A percentile compares a stretch with the other conserved stretches of the same genome.
phyloP scores from a whole-genome alignment of 2,888 invertebrate species.

The Drosophila setosimentum region DNA sequence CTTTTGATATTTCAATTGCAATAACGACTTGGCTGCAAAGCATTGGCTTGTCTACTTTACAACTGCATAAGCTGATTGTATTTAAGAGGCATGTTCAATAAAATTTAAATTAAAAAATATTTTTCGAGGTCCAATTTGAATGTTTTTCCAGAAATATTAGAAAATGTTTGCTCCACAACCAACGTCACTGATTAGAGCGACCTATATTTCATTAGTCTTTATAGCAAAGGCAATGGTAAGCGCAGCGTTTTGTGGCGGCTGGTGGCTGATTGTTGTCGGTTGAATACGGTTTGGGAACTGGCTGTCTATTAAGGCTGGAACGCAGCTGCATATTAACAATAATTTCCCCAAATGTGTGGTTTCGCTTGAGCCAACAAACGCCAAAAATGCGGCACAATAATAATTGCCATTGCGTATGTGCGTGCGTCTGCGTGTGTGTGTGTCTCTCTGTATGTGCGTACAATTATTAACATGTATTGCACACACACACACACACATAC shows the following conservation, averaged over 20 bases:
- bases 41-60: not conserved
- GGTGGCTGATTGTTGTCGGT: constrained; percentile 4
- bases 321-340: constrained; percentile 80
- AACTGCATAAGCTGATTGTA: constrained; percentile 16
- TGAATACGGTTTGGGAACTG: constrained; percentile 25
- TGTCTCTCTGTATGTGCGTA: constrained; percentile 13
- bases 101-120: not conserved
- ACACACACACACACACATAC: constrained; percentile 21
- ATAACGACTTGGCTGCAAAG: constrained; percentile 32
- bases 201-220: not conserved
- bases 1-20: constrained; percentile 71
- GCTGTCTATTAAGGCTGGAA: constrained; percentile 44
- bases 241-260: constrained; percentile 15
- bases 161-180: not conserved
- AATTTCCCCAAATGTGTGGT: constrained; percentile 79
- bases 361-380: constrained; percentile 75
- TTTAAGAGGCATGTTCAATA: constrained; percentile 5
- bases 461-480: constrained; percentile 61
- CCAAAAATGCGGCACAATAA: constrained; percentile 63
- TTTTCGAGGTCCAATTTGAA: not conserved
- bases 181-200: not conserved
- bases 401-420: constrained; percentile 43
- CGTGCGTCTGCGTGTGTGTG: constrained; percentile 11
- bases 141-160: not conserved
- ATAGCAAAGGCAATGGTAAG: constrained; percentile 10